These are phyloP conservation scores for Macrostomum cliftonense DNA, from an alignment of 2,888 invertebrate genomes.

Conservation along the genomic window DNA sequence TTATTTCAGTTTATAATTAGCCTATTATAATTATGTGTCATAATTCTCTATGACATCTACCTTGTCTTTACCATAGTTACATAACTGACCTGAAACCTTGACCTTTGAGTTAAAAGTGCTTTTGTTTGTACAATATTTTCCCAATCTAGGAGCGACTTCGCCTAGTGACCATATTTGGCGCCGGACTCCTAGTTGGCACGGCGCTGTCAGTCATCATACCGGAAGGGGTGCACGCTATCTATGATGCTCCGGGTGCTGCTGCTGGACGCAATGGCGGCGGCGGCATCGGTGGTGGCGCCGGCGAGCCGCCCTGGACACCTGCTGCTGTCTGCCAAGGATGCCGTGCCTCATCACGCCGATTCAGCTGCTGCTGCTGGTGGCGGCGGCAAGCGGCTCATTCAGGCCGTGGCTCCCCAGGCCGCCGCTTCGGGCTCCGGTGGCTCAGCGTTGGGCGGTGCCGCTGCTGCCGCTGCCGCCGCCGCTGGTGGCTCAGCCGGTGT, in stretches of 20 bases:
- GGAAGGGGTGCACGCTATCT: slow-evolving; percentile 65
- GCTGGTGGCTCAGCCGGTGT: neutral
- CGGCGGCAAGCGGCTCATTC: neutral
- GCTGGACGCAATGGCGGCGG: too few relatives aligned
- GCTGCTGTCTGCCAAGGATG: neutral
- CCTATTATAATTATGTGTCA: too few relatives aligned
- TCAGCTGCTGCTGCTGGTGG: neutral
- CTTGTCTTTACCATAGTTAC: too few relatives aligned
- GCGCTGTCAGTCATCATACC: slow-evolving; percentile 93
- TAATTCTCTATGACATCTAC: too few relatives aligned
- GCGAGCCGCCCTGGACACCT: neutral
- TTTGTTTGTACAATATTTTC: neutral
- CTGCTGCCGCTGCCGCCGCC: slow-evolving; percentile 3
- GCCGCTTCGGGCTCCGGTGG: neutral
- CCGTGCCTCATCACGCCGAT: neutral
- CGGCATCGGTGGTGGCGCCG: too few relatives aligned
- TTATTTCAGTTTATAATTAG: too few relatives aligned
- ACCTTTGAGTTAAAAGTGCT: neutral
- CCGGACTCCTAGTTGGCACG: slow-evolving; percentile 86
- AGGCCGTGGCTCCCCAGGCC: slow-evolving; percentile 3
- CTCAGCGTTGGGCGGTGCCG: slow-evolving; percentile 4
- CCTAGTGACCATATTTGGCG: slow-evolving; percentile 79
- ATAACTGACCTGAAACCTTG: too few relatives aligned
- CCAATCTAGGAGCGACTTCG: slow-evolving; percentile 63
- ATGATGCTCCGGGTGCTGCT: slow-evolving; percentile 4